Conservation (phyloP, 2,888 invertebrate species). For the Altica lythri region DNA sequence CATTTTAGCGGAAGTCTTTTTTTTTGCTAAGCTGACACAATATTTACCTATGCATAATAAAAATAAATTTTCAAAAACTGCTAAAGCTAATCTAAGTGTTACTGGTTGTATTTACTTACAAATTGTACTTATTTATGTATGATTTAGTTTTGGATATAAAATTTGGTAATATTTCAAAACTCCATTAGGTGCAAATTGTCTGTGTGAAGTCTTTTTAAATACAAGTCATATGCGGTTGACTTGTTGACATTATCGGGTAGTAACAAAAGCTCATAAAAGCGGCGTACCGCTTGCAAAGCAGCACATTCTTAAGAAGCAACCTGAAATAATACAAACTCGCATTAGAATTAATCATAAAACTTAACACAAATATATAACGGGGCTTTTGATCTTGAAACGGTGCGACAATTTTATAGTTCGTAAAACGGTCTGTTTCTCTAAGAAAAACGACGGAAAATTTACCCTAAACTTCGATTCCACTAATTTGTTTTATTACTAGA, state of each 20-base stretch:
- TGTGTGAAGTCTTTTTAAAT: constrained; percentile 4
- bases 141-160: too few relatives aligned
- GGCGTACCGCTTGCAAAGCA: constrained; percentile 30
- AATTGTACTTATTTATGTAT: too few relatives aligned
- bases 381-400: constrained; percentile 51
- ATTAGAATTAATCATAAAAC: constrained; percentile 53
- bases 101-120: too few relatives aligned
- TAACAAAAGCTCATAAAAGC: constrained; percentile 44
- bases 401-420: constrained; percentile 51
- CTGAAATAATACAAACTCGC: constrained; percentile 52
- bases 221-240: constrained; percentile 35
- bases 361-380: constrained; percentile 53
- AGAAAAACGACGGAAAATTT: constrained; percentile 22
- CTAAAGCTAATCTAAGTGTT: too few relatives aligned
- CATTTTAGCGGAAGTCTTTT: too few relatives aligned
- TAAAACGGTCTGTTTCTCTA: constrained; percentile 33
- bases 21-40: too few relatives aligned
- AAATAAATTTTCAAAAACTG: too few relatives aligned
- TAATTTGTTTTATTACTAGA: too few relatives aligned
- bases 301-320: constrained; percentile 49
- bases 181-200: constrained; percentile 6
- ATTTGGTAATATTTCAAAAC: too few relatives aligned
- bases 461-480: too few relatives aligned
- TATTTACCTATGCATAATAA: too few relatives aligned
- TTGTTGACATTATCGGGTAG: constrained; percentile 42